Percentiles rank a stretch among this genome's conserved stretches.
Conservation (phyloP, 1,140 invertebrate species). For the Tetranychus urticae region DNA sequence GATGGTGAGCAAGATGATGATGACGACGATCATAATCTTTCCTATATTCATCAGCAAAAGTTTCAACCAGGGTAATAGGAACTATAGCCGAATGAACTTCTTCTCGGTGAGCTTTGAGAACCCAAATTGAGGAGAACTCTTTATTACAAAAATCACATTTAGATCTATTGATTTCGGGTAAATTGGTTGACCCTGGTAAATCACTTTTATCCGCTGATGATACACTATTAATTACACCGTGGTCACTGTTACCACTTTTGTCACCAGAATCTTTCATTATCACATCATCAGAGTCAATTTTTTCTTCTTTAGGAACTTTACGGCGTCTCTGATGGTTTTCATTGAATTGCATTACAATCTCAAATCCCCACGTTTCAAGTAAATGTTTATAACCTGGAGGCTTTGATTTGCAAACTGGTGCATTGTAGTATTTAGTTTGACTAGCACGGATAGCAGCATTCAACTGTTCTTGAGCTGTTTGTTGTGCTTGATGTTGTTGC, state of each 20-base stretch:
- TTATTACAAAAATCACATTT: slow-evolving; percentile 72
- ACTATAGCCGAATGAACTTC: slow-evolving; percentile 77
- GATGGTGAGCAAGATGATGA: background rate
- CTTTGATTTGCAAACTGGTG: slow-evolving; percentile 7
- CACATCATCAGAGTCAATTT: slow-evolving; percentile 4
- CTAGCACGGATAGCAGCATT: background rate
- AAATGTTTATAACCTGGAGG: slow-evolving; percentile 47
- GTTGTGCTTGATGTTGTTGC: slow-evolving; percentile 13
- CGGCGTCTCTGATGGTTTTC: slow-evolving; percentile 48
- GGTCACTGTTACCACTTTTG: background rate
- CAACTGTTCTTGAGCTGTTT: slow-evolving; percentile 11
- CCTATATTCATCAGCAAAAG: slow-evolving; percentile 71
- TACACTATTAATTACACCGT: background rate
- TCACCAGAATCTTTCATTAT: background rate
- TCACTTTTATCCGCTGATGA: background rate
- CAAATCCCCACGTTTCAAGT: slow-evolving; percentile 76
- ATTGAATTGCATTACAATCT: slow-evolving; percentile 87
- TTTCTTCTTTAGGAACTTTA: slow-evolving; percentile 9
- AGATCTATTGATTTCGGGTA: slow-evolving; percentile 42
- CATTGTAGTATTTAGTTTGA: slow-evolving; percentile 4
- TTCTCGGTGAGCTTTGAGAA: slow-evolving; percentile 81
- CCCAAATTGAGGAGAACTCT: slow-evolving; percentile 83
- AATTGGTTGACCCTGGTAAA: slow-evolving; percentile 12
- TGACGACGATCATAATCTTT: slow-evolving; percentile 52
- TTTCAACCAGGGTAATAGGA: slow-evolving; percentile 61